A percentile compares a stretch with the other conserved stretches of the same genome.
Conservation (phyloP, 1,140 invertebrate genomes). For the Archivesica marissinica region DNA sequence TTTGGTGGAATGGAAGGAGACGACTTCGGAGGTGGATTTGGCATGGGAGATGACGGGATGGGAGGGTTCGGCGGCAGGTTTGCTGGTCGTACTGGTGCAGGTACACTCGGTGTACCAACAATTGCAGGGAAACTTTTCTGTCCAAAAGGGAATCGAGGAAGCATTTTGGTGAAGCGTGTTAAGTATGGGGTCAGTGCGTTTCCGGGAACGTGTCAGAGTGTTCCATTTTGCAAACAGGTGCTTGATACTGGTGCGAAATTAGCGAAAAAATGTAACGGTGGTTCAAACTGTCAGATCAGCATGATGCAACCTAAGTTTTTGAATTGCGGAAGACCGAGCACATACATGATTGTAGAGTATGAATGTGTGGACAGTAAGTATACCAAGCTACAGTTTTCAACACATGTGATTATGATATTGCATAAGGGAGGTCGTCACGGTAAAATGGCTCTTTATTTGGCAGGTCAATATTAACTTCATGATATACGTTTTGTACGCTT, state of each 20-base stretch:
- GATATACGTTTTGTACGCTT: too few species aligned
- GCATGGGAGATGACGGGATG: background rate
- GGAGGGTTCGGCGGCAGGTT: background rate
- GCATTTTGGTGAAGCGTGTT: constrained; percentile 46
- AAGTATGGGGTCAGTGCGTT: constrained; percentile 35
- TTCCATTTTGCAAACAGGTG: constrained; percentile 22
- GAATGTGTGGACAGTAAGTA: constrained; percentile 62
- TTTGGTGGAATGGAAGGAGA: constrained; percentile 1
- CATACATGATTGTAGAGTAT: constrained; percentile 57
- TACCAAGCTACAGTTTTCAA: too few species aligned
- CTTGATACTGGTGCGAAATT: constrained; percentile 30
- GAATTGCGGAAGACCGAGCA: constrained; percentile 45
- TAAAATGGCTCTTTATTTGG: too few species aligned
- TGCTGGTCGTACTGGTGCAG: background rate
- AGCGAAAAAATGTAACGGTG: constrained; percentile 45
- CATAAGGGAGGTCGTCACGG: too few species aligned
- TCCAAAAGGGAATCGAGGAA: constrained; percentile 34
- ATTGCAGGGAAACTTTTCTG: constrained; percentile 35
- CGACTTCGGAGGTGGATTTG: background rate
- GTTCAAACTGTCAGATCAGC: constrained; percentile 13
- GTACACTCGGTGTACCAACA: background rate
- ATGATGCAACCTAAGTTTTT: constrained; percentile 21
- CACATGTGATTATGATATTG: too few species aligned
- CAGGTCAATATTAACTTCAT: too few species aligned
- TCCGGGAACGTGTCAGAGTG: constrained; percentile 19